phyloP scores from a whole-genome alignment of 2,797 vertebrate species.

The Amphiprion clarkii region DNA sequence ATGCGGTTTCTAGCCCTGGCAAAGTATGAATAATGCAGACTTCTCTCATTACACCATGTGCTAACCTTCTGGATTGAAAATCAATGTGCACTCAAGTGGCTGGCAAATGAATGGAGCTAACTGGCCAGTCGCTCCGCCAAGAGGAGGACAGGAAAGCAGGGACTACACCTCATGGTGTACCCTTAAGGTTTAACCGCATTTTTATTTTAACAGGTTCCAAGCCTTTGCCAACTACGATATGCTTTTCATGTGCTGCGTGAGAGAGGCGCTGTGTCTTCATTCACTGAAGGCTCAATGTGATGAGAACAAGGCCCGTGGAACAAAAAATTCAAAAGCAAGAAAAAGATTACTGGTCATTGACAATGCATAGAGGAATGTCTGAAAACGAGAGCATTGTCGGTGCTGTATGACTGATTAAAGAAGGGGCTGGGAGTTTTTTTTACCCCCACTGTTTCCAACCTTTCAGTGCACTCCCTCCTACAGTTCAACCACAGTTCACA shows the following conservation, averaged over 20 bases:
- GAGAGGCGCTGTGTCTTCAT: conserved; percentile 30
- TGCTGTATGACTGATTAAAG: conserved; percentile 60
- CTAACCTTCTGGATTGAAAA: conserved; percentile 77
- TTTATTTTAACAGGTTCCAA: conserved; percentile 41
- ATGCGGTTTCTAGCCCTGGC: conserved; percentile 58
- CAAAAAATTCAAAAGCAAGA: conserved; percentile 3
- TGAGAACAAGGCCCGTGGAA: conserved; percentile 35
- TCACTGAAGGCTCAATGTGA: conserved; percentile 46
- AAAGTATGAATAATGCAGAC: conserved; percentile 79
- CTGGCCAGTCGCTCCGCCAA: conserved; percentile 16
- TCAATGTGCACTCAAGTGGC: conserved; percentile 74
- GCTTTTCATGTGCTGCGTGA: conserved; percentile 48
- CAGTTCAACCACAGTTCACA: conserved; percentile 75
- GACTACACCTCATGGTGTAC: conserved; percentile 11
- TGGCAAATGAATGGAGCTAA: conserved; percentile 60
- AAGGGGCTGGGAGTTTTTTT: conserved; percentile 60
- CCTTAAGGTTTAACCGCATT: conserved; percentile 49
- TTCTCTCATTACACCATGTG: conserved; percentile 74
- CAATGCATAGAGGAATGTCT: conserved; percentile 54
- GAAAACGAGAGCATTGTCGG: conserved; percentile 43
- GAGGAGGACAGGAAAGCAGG: conserved; percentile 30
- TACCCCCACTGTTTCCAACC: conserved; percentile 68
- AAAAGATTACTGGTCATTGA: conserved; percentile 45
- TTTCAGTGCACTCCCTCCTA: conserved; percentile 68
- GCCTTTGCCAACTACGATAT: conserved; percentile 37